A percentile compares a stretch with the other conserved stretches of the same genome.
phyloP scores from a whole-genome alignment of 2,797 vertebrate species.

The Tarsius wallacei region DNA sequence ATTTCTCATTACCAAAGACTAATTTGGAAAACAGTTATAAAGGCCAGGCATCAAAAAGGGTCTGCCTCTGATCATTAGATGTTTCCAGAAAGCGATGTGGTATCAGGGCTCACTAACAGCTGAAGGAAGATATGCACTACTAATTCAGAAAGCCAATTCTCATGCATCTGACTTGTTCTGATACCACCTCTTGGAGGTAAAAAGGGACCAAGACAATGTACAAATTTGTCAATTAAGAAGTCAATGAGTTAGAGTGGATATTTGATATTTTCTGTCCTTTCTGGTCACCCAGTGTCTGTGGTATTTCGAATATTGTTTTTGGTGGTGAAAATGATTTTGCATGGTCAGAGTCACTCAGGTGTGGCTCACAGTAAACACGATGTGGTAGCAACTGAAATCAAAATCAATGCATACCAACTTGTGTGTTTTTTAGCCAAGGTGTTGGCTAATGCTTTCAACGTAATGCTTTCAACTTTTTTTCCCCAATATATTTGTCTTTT shows the following conservation, averaged over 20 bases:
- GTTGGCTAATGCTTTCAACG: too few species aligned
- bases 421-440: constrained; percentile 28
- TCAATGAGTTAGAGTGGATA: constrained; percentile 8
- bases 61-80: not conserved
- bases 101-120: not conserved
- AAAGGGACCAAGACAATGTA: constrained; percentile 32
- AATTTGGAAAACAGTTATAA: not conserved
- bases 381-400: not conserved
- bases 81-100: not conserved
- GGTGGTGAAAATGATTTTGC: not conserved
- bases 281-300: not conserved
- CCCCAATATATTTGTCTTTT: constrained; percentile 13
- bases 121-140: constrained; percentile 7
- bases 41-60: not conserved
- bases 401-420: not conserved
- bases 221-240: constrained; percentile 25
- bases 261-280: constrained; percentile 42
- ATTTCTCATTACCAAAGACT: not conserved
- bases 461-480: not conserved
- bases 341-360: not conserved
- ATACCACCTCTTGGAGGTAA: constrained; percentile 69
- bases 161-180: constrained; percentile 63
- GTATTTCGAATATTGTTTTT: constrained; percentile 51
- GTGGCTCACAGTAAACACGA: not conserved
- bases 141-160: constrained; percentile 62